Evolutionary conservation across 1,140 invertebrate genomes (phyloP).

Genomic region (Cydia splendana): DNA sequence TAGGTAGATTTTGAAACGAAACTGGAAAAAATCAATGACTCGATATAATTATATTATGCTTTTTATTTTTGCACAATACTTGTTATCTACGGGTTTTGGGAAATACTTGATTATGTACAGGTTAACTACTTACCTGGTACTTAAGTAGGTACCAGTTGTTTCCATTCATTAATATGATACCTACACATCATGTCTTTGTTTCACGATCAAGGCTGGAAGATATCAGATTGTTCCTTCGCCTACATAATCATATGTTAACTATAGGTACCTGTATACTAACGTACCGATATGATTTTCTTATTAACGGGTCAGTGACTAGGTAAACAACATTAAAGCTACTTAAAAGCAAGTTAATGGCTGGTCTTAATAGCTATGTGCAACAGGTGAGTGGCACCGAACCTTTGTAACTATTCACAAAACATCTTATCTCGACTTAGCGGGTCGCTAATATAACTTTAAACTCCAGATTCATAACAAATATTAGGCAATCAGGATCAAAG

Average conservation of each 20-base stretch:
- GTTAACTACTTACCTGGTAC: too few species aligned
- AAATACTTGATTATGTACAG: too few species aligned
- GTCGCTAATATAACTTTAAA: not conserved
- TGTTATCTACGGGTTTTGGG: too few species aligned
- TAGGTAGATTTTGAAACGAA: not conserved
- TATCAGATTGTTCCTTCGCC: not conserved
- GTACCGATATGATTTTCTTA: slow-evolving; percentile 32
- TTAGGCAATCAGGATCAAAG: not conserved
- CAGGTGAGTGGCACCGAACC: slow-evolving; percentile 12
- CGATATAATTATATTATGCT: too few species aligned
- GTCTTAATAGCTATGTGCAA: not conserved
- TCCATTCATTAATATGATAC: too few species aligned
- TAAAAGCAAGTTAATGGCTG: slow-evolving; percentile 4
- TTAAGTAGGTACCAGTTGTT: too few species aligned
- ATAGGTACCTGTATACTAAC: too few species aligned
- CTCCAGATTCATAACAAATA: not conserved
- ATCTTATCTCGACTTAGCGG: not conserved
- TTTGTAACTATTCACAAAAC: slow-evolving; percentile 14
- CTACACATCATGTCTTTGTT: not conserved
- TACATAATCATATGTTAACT: too few species aligned
- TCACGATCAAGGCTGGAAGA: not conserved
- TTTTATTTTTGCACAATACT: too few species aligned
- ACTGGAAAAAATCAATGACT: not conserved
- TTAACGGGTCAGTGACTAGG: slow-evolving; percentile 43
- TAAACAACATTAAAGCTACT: slow-evolving; percentile 23